These are phyloP conservation scores for Spicauda simplicius DNA, from an alignment of 2,888 invertebrate genomes.

Conservation along the genomic window DNA sequence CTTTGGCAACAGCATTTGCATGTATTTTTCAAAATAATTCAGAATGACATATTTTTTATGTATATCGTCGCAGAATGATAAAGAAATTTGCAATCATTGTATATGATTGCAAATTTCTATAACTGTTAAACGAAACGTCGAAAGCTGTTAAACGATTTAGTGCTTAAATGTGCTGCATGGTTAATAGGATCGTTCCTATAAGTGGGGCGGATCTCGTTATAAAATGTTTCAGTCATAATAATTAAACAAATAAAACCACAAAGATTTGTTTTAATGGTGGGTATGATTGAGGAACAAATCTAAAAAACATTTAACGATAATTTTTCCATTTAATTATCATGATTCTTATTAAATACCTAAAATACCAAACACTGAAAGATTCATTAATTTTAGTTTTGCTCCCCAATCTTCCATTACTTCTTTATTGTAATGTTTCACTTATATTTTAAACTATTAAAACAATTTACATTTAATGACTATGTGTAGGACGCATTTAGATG, in stretches of 20 bases:
- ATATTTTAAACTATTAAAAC: conserved; percentile 51
- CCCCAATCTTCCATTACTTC: conserved; percentile 64
- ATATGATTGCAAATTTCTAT: too few species aligned
- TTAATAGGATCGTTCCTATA: too few species aligned
- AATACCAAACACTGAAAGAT: conserved; percentile 41
- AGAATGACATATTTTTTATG: too few species aligned
- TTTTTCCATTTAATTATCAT: conserved; percentile 51
- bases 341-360: not conserved
- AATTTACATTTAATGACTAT: conserved; percentile 56
- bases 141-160: too few species aligned
- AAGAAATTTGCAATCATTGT: too few species aligned
- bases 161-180: too few species aligned
- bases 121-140: too few species aligned
- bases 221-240: too few species aligned
- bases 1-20: too few species aligned
- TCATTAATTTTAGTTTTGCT: conserved; percentile 71
- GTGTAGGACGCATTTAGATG: conserved; percentile 60
- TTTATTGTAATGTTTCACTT: conserved; percentile 64
- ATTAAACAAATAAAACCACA: not conserved
- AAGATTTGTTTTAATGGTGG: conserved; percentile 49
- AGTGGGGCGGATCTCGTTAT: too few species aligned
- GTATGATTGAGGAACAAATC: conserved; percentile 76
- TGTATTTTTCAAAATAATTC: too few species aligned
- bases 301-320: conserved; percentile 58
- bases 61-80: too few species aligned